phyloP scores from a whole-genome alignment of 2,113 vertebrate species.

The Dissostichus mawsoni region DNA sequence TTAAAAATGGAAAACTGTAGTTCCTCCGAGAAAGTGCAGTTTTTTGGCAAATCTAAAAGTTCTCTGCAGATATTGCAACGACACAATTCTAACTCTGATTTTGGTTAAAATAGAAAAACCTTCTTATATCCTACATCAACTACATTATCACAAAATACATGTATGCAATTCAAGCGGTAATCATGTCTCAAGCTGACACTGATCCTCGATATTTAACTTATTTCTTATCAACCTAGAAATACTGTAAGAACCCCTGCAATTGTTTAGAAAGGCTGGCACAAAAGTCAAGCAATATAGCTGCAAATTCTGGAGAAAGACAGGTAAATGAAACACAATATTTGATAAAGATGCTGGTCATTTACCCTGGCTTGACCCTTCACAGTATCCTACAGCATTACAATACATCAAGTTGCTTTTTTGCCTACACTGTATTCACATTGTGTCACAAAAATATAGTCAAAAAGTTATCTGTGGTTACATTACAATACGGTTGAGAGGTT shows the following conservation, averaged over 20 bases:
- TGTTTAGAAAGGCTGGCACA: conserved; percentile 66
- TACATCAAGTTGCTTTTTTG: conserved; percentile 63
- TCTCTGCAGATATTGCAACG: conserved; percentile 13
- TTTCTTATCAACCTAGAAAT: conserved; percentile 44
- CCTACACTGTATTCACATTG: conserved; percentile 62
- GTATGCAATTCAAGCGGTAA: conserved; percentile 39
- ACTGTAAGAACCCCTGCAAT: conserved; percentile 60
- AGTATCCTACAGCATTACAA: conserved; percentile 63
- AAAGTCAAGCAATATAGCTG: conserved; percentile 48
- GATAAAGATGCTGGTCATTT: conserved; percentile 68
- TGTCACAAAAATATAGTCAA: conserved; percentile 70
- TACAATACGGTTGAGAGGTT: conserved; percentile 44
- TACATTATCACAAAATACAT: conserved; percentile 65
- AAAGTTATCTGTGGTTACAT: conserved; percentile 49
- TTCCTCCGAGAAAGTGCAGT: conserved; percentile 53
- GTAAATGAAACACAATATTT: conserved; percentile 10
- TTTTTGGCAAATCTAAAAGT: conserved; percentile 25
- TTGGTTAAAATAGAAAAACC: conserved; percentile 48
- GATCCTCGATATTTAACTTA: conserved; percentile 23
- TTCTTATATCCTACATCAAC: conserved; percentile 4
- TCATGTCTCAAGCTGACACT: conserved; percentile 40
- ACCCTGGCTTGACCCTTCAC: conserved; percentile 76
- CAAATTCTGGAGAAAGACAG: conserved; percentile 38
- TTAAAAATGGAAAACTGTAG: conserved; percentile 32
- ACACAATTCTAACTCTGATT: conserved; percentile 17